A percentile compares a stretch with the other conserved stretches of the same genome.
phyloP scores from a whole-genome alignment of 2,888 invertebrate species.

The Caenorhabditis sp. region DNA sequence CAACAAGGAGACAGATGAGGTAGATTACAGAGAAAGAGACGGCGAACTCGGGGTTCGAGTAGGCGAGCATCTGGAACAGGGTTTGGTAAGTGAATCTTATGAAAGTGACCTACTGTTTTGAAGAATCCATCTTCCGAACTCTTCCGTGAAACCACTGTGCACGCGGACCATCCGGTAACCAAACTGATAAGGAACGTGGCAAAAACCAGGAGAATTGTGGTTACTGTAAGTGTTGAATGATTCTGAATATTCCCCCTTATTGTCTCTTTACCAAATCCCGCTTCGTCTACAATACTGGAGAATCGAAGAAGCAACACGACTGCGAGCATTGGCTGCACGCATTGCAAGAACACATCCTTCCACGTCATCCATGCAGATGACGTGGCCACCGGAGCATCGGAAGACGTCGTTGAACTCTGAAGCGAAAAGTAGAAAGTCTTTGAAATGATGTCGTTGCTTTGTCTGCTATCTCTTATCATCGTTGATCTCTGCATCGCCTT shows the following conservation, averaged over 20 bases:
- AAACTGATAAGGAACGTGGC: constrained; percentile 52
- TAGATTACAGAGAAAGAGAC: constrained; percentile 49
- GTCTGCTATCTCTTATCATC: background rate
- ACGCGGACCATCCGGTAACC: constrained; percentile 60
- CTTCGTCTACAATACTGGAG: constrained; percentile 58
- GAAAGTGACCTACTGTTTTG: constrained; percentile 26
- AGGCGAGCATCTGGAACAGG: constrained; percentile 49
- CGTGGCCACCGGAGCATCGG: background rate
- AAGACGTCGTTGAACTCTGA: constrained; percentile 24
- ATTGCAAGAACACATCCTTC: constrained; percentile 57
- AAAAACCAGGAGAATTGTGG: constrained; percentile 44
- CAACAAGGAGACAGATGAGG: constrained; percentile 41
- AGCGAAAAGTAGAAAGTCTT: too few relatives aligned
- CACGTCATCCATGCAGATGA: constrained; percentile 59
- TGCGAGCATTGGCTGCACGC: constrained; percentile 61
- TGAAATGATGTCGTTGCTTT: too few relatives aligned
- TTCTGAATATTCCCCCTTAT: too few relatives aligned
- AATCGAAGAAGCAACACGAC: constrained; percentile 58
- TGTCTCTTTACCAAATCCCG: constrained; percentile 45
- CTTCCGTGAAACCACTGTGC: constrained; percentile 44
- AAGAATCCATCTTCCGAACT: constrained; percentile 45
- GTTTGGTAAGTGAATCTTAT: background rate
- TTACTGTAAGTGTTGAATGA: too few relatives aligned
- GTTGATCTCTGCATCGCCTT: background rate
- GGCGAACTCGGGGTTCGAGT: constrained; percentile 51